Percentiles rank a stretch among this genome's conserved stretches.
phyloP scores from a whole-genome alignment of 2,888 invertebrate species.

The Adineta ricciae region DNA sequence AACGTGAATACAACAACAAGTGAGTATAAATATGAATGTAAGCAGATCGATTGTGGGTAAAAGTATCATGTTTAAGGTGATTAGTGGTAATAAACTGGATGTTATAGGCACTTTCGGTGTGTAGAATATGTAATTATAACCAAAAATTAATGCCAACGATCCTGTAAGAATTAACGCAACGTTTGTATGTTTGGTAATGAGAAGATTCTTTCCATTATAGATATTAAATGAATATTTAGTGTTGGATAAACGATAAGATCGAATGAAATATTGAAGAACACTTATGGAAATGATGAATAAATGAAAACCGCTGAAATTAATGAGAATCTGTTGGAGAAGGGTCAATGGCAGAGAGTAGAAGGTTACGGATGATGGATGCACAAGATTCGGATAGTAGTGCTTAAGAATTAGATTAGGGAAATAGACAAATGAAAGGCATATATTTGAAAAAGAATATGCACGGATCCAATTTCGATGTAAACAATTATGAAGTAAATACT shows the following conservation, averaged over 20 bases:
- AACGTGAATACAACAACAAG: not conserved
- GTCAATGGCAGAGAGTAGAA: not conserved
- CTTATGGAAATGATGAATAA: not conserved
- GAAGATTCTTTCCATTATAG: not conserved
- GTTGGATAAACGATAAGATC: not conserved
- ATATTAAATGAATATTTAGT: not conserved
- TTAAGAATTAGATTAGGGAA: not conserved
- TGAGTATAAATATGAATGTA: not conserved
- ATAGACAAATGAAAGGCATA: not conserved
- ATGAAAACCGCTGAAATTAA: not conserved
- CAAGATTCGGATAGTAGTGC: not conserved
- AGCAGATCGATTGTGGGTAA: not conserved
- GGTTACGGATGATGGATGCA: not conserved
- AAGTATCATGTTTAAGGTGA: not conserved
- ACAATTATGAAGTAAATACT: not conserved
- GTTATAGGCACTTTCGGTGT: not conserved
- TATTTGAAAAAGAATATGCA: slow-evolving; percentile 10
- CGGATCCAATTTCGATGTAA: slow-evolving; percentile 4
- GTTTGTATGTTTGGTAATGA: not conserved
- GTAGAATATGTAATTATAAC: slow-evolving; percentile 10
- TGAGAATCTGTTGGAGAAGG: not conserved
- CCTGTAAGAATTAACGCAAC: not conserved
- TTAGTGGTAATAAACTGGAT: not conserved
- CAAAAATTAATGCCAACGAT: slow-evolving; percentile 1
- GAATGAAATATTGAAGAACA: not conserved